These are phyloP conservation scores for Orientallactaga sibirica DNA, from an alignment of 2,797 vertebrate genomes.

Conservation along the genomic window DNA sequence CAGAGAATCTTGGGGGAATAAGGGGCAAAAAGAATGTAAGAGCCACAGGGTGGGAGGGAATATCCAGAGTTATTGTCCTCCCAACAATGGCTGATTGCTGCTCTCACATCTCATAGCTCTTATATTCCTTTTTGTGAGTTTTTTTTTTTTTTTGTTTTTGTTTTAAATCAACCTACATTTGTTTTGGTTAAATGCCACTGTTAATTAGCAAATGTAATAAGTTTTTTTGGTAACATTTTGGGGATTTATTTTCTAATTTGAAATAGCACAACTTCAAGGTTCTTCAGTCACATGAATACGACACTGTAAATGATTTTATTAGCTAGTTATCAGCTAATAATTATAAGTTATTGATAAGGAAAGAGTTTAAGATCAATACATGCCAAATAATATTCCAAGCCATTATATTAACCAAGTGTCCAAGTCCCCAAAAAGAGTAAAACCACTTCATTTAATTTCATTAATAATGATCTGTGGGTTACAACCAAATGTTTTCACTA, in stretches of 20 bases:
- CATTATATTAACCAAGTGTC: neutral
- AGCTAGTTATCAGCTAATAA: neutral
- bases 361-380: neutral
- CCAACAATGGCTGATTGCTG: too few species aligned
- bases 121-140: neutral
- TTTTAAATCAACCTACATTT: neutral
- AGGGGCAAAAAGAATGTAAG: too few species aligned
- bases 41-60: too few species aligned
- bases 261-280: neutral
- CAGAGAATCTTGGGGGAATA: too few species aligned
- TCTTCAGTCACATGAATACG: neutral
- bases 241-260: slow-evolving; percentile 39
- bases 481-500: neutral
- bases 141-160: neutral
- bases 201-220: slow-evolving; percentile 14
- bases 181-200: slow-evolving; percentile 23
- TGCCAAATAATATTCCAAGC: neutral
- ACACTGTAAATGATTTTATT: slow-evolving; percentile 7
- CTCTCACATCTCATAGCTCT: too few species aligned
- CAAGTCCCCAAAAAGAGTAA: neutral
- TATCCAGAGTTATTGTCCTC: too few species aligned
- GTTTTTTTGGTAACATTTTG: slow-evolving; percentile 8
- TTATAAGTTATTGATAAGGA: neutral
- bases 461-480: neutral
- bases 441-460: slow-evolving; percentile 14